Conservation (phyloP, 2,797 vertebrate species). For the Glossophaga mutica region DNA sequence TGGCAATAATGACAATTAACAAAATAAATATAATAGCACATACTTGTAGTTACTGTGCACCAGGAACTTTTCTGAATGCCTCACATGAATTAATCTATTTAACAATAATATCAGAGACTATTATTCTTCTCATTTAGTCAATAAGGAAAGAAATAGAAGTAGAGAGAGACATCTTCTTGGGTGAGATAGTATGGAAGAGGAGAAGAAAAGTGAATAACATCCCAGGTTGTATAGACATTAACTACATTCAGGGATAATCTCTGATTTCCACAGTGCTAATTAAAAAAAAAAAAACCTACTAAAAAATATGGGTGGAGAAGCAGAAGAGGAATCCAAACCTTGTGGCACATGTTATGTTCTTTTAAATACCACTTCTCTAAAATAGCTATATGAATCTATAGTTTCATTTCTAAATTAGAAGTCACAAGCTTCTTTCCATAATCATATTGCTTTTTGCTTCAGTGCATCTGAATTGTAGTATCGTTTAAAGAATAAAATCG, state of each 20-base stretch:
- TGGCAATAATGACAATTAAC: background rate
- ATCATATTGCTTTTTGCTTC: background rate
- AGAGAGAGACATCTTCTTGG: background rate
- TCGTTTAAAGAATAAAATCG: background rate
- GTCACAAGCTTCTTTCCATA: background rate
- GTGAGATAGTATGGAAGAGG: background rate
- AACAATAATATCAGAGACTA: background rate
- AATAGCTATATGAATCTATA: background rate
- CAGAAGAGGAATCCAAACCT: background rate
- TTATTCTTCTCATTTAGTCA: background rate
- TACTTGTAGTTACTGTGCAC: background rate
- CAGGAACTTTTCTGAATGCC: background rate
- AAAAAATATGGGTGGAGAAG: background rate
- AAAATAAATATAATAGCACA: background rate
- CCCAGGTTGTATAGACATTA: background rate
- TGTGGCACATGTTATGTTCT: background rate
- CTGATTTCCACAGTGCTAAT: background rate
- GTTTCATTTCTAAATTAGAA: background rate
- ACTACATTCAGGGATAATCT: background rate
- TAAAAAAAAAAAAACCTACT: background rate
- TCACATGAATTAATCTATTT: background rate
- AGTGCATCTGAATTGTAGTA: background rate
- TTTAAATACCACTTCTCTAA: background rate
- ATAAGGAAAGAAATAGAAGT: background rate
- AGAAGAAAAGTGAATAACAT: background rate